These are phyloP conservation scores for Serranus cabrilla DNA, from an alignment of 2,797 vertebrate genomes.

Conservation along the genomic window DNA sequence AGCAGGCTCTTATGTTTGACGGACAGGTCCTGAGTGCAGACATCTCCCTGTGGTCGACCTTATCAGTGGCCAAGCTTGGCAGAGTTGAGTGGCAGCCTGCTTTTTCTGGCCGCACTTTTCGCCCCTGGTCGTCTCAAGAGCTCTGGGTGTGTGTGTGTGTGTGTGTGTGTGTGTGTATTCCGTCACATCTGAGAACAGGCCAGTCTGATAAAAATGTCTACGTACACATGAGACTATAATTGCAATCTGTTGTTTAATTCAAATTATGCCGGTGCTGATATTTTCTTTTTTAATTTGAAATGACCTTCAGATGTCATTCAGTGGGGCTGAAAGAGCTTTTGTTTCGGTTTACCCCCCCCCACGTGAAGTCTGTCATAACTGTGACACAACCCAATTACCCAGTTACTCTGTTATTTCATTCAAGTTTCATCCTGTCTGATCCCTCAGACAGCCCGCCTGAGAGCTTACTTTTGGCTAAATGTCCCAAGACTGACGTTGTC, in stretches of 20 bases:
- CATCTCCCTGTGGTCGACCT: conserved; percentile 72
- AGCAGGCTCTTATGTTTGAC: conserved; percentile 79
- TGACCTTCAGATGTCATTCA: conserved; percentile 54
- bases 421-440: conserved; percentile 31
- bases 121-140: conserved; percentile 59
- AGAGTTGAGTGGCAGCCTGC: conserved; percentile 76
- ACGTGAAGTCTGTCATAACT: conserved; percentile 21
- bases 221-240: conserved; percentile 50
- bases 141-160: conserved; percentile 7
- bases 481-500: conserved; percentile 27
- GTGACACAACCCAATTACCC: conserved; percentile 56
- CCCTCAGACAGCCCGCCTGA: neutral
- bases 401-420: conserved; percentile 43
- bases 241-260: conserved; percentile 48
- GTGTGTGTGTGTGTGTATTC: conserved; percentile 20
- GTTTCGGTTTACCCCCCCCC: conserved; percentile 19
- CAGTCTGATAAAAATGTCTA: conserved; percentile 41
- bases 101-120: conserved; percentile 75
- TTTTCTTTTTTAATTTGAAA: conserved; percentile 35
- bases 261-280: conserved; percentile 27
- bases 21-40: conserved; percentile 80
- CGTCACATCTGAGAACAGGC: conserved; percentile 5
- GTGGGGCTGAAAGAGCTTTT: conserved; percentile 32
- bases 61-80: conserved; percentile 75
- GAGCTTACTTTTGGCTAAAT: conserved; percentile 2